Evolutionary conservation across 1,140 invertebrate genomes (phyloP), one percentile per base, ranked within the genome.

Genomic region (Trichomalopsis sarcophagae): DNA sequence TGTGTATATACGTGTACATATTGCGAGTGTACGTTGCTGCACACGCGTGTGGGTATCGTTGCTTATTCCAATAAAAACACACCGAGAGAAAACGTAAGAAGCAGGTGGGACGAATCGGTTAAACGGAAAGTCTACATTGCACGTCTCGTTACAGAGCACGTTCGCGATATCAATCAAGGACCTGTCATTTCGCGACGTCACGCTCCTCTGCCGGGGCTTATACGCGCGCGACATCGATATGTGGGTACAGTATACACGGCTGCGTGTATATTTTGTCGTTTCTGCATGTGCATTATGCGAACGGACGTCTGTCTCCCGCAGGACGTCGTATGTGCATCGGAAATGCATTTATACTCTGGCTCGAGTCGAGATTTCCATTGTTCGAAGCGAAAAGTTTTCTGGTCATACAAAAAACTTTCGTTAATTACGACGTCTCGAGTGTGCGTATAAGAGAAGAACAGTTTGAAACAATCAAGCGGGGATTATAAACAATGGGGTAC

Each of bases 131-230:
- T 66, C 62, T 66, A 23, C 10, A 27, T 27, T 27, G 55, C 21
- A 62, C 17, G 23, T 33, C 69, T 71, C 30, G 69, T 71, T 71
- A 71, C 69, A 71, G 23, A 13, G 68, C 68, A 71, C 68, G 68
- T 71, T 13, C 69, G 27, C 69, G 69, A 14, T 71, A 71, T 71
- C 69, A 30, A 71, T 71, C 69, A 71, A 27, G 69, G 27, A 14
- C 69, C 69, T 71, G 69, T 71, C 69, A 71, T 71, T 66, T 21
- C n/a, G 6, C 40, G 40, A 44, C 10, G 10, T 44, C 40, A 44
- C 40, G 40, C 6, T 44, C 10, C 40, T 44, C 40, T 44, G 40
- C 40, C 6, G 40, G 9, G 40, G 40, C 40, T 44, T 44, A 44
- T 44, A 9, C 40, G 40, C 40, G 33, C 33, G 40, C 40, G 40